Evolutionary conservation across 2,888 invertebrate genomes (phyloP), one percentile per base, ranked within the genome.

Genomic region (Lasius platythorax): DNA sequence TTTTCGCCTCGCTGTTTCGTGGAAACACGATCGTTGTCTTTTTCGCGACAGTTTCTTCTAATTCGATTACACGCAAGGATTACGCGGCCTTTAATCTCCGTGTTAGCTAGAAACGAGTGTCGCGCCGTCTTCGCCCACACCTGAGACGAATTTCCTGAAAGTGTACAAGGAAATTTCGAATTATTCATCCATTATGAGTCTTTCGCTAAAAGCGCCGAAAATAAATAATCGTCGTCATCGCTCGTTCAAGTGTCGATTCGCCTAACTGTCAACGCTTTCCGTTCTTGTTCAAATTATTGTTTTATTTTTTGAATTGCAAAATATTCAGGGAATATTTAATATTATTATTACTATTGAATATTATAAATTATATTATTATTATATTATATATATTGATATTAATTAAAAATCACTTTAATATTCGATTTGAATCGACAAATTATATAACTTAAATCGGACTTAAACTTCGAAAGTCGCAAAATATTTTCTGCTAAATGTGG

Each of bases 121-220:
- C 89, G 84, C 84, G 88, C 83, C 87, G 82, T 43, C 73, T 72
- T 83, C 28, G 83, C 88, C 88, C 83, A 87, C 90, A 53, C 12
- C 12, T 15, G 53, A 40, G 58, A 33, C 68, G 63, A 61, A 75
- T 85, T 87, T 89, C 85, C 74, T 61, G 74, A 86, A 84, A 78
- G 74, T 61, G 43, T 61, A 40, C 61, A 50, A 75, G 74, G 37
- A 83, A 85, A 74, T 75, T 70, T 53, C 73, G 82, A 70, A 83
- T 87, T 85, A 85, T 73, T 87, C 84, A 73, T 18, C 15, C 28
- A 58, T 72, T 56, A 5, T 9, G 78, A 73, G 82, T 84, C 23
- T 63, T 15, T 15, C 37, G 83, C 83, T 81, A 28, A 63, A 87
- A 91, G 68, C 46, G 63, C 87, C 89, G 64, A 91, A 91, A 92